Percentiles rank a stretch among this genome's conserved stretches.
Evolutionary conservation across 2,888 invertebrate species (phyloP).

Genomic region (Machimus atricapillus): DNA sequence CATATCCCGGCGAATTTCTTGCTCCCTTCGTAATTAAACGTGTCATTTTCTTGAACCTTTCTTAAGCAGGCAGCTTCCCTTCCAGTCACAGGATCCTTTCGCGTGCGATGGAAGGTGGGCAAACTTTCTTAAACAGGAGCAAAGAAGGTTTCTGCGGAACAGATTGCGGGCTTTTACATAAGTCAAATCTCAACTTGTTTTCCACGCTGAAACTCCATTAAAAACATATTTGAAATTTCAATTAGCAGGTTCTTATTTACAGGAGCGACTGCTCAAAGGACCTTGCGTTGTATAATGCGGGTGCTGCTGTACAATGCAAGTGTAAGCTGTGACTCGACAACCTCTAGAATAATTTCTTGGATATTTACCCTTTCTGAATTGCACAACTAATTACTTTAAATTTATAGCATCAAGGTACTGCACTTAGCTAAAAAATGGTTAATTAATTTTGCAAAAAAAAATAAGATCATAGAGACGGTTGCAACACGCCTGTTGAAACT

Average conservation of each 20-base stretch:
- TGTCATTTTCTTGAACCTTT: background rate
- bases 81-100: background rate
- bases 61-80: background rate
- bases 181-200: background rate
- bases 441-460: background rate
- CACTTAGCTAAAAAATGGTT: background rate
- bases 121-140: background rate
- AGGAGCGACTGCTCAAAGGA: background rate
- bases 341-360: background rate
- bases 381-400: background rate
- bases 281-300: background rate
- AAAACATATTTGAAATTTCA: background rate
- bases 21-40: background rate
- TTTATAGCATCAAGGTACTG: background rate
- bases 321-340: background rate
- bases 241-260: background rate
- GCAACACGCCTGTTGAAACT: too few species aligned
- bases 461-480: too few species aligned
- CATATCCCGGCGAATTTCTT: background rate
- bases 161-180: background rate
- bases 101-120: background rate
- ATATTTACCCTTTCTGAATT: background rate
- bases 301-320: background rate
- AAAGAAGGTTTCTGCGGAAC: background rate
- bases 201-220: background rate